phyloP scores from a whole-genome alignment of 2,113 vertebrate genomes.

The Petromus typicus region DNA sequence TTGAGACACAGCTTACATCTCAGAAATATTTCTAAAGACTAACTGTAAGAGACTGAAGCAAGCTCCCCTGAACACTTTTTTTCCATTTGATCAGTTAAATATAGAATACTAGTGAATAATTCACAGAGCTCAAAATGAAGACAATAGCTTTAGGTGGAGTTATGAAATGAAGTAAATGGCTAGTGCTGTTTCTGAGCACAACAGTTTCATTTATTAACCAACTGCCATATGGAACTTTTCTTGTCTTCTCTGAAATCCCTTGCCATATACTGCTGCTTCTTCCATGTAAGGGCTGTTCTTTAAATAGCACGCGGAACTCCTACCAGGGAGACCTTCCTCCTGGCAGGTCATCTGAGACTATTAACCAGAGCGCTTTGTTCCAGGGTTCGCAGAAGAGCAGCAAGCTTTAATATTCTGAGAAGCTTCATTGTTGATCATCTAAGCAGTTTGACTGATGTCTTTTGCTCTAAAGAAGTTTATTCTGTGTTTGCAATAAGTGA shows the following conservation, averaged over 20 bases:
- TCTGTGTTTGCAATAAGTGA: slow-evolving; percentile 28
- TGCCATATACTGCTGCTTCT: not conserved
- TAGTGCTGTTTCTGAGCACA: slow-evolving; percentile 21
- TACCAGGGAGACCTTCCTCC: slow-evolving; percentile 44
- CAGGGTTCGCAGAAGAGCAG: slow-evolving; percentile 41
- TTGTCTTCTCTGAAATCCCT: slow-evolving; percentile 26
- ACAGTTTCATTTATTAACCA: slow-evolving; percentile 18
- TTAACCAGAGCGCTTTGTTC: slow-evolving; percentile 42
- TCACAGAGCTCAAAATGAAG: slow-evolving; percentile 53
- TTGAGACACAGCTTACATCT: slow-evolving; percentile 37
- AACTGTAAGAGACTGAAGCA: not conserved
- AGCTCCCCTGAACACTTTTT: not conserved
- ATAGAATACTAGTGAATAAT: slow-evolving; percentile 67
- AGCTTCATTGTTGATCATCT: not conserved
- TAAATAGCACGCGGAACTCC: slow-evolving; percentile 42
- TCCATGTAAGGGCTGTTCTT: slow-evolving; percentile 16
- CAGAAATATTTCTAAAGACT: slow-evolving; percentile 2
- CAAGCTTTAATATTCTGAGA: slow-evolving; percentile 55
- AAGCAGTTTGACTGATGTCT: not conserved
- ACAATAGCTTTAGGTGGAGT: slow-evolving; percentile 52
- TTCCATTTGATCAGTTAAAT: slow-evolving; percentile 60
- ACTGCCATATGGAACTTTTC: not conserved
- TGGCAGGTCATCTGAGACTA: slow-evolving; percentile 52
- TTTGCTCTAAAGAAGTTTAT: slow-evolving; percentile 54
- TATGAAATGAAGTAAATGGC: not conserved